These are phyloP conservation scores for Clistopyga incitator DNA, from an alignment of 2,888 invertebrate genomes.

Conservation along the genomic window DNA sequence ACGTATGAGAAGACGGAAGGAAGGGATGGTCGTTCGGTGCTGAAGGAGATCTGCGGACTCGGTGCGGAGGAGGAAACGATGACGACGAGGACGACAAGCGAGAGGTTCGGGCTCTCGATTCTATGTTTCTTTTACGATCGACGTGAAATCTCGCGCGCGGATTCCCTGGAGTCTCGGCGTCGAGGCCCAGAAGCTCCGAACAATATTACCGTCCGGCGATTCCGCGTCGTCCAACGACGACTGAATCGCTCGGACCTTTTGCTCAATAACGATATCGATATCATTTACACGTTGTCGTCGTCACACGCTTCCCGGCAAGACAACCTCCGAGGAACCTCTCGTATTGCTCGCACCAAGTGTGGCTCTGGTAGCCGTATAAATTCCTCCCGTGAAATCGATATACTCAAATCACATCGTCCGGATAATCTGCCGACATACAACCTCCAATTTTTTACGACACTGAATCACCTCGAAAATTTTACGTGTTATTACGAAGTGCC, in stretches of 20 bases:
- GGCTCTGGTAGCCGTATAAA: constrained; percentile 1
- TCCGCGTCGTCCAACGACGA: constrained; percentile 54
- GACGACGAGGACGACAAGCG: constrained; percentile 35
- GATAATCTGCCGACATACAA: not conserved
- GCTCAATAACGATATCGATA: constrained; percentile 68
- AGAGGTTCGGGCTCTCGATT: constrained; percentile 59
- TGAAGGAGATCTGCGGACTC: constrained; percentile 50
- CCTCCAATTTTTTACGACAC: not conserved
- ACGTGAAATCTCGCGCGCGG: constrained; percentile 63
- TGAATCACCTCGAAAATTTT: not conserved
- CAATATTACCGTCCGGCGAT: constrained; percentile 52
- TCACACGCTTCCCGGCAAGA: constrained; percentile 30
- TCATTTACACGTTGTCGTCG: constrained; percentile 64
- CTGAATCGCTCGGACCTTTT: constrained; percentile 64
- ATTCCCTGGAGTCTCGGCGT: constrained; percentile 52
- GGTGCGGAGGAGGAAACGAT: not conserved
- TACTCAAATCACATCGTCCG: constrained; percentile 14
- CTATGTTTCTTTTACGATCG: constrained; percentile 67
- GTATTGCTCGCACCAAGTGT: not conserved
- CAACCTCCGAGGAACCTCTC: not conserved
- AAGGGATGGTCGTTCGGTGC: not conserved
- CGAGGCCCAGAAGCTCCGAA: constrained; percentile 53
- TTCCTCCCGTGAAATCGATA: constrained; percentile 20
- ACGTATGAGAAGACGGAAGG: not conserved
- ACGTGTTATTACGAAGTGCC: not conserved